A percentile compares a stretch with the other conserved stretches of the same genome.
These are phyloP conservation scores for Ormia ochracea DNA, from an alignment of 2,888 invertebrate genomes.

Conservation along the genomic window DNA sequence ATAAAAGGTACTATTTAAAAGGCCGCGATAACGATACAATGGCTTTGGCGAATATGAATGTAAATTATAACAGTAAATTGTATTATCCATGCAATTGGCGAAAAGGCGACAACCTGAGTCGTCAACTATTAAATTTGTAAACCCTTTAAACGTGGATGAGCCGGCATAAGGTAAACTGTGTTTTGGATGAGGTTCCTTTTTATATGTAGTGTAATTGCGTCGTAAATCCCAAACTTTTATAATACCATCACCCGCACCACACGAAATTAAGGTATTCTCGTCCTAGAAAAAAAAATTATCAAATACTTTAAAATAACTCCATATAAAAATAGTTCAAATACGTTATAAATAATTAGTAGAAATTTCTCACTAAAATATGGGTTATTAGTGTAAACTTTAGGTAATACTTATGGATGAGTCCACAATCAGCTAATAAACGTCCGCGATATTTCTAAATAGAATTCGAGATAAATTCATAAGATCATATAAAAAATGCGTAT, in stretches of 20 bases:
- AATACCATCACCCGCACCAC: conserved; percentile 90
- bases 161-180: conserved; percentile 86
- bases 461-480: too few relatives aligned
- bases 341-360: too few relatives aligned
- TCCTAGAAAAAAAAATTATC: conserved; percentile 79
- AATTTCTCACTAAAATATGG: too few relatives aligned
- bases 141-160: conserved; percentile 83
- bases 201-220: conserved; percentile 85
- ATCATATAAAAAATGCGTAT: too few relatives aligned
- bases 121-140: conserved; percentile 87
- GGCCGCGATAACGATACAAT: conserved; percentile 82
- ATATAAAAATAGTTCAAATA: too few relatives aligned
- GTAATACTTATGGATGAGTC: too few relatives aligned
- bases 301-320: too few relatives aligned
- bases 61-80: conserved; percentile 90
- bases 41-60: conserved; percentile 83
- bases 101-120: conserved; percentile 83
- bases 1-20: conserved; percentile 88
- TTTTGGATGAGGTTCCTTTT: conserved; percentile 84
- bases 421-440: too few relatives aligned
- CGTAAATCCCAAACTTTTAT: conserved; percentile 93
- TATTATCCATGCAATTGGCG: conserved; percentile 91
- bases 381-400: too few relatives aligned
- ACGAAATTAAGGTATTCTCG: conserved; percentile 86
- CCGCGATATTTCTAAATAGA: too few relatives aligned